These are phyloP conservation scores for Galleria mellonella DNA, from an alignment of 1,140 invertebrate species.

Conservation along the genomic window DNA sequence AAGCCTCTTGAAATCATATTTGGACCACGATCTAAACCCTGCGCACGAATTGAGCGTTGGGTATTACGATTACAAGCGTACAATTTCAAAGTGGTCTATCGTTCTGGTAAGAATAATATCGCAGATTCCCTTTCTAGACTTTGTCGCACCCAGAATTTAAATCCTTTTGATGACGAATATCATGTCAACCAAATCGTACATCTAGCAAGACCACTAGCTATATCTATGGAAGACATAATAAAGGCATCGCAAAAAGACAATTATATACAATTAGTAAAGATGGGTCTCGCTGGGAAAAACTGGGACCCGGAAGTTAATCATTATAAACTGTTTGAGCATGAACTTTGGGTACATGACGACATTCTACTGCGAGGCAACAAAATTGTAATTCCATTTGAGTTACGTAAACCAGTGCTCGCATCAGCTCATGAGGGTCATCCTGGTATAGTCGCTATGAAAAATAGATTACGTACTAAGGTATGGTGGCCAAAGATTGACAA, in stretches of 20 bases:
- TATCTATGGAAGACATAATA: conserved; percentile 1
- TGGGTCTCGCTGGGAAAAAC: conserved; percentile 2
- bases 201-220: background rate
- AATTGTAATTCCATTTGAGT: conserved; percentile 9
- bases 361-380: conserved; percentile 7
- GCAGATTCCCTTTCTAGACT: conserved; percentile 5
- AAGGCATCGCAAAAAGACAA: background rate
- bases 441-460: conserved; percentile 17
- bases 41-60: conserved; percentile 3
- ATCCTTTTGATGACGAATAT: background rate
- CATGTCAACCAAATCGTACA: conserved; percentile 4
- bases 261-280: conserved; percentile 6
- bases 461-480: too few relatives aligned
- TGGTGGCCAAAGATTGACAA: conserved; percentile 17
- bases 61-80: conserved; percentile 5
- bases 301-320: conserved; percentile 6
- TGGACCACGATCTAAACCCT: conserved; percentile 17
- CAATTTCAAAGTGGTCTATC: background rate
- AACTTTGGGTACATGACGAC: too few relatives aligned
- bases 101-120: conserved; percentile 7
- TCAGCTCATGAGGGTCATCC: conserved; percentile 15
- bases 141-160: background rate
- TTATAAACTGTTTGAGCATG: conserved; percentile 10
- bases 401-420: conserved; percentile 3
- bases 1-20: conserved; percentile 26